Evolutionary conservation across 2,888 invertebrate species (phyloP), one percentile per base, ranked within the genome.

Genomic region (Baronia brevicornis): DNA sequence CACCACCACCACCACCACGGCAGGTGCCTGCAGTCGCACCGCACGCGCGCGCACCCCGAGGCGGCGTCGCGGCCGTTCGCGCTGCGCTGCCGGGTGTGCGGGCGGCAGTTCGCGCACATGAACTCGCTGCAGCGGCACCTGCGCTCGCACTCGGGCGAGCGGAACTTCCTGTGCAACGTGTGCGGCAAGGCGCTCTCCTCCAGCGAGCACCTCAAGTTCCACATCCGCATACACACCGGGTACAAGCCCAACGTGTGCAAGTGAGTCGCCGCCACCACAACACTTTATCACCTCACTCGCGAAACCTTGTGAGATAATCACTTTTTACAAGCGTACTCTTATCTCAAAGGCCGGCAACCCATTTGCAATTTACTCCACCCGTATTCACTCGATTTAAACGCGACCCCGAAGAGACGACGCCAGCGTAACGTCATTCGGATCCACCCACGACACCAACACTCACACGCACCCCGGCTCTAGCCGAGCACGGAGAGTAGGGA

Each of bases 201-300:
- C 35, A 66, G 85, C 22, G 87, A 87, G 14, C 87, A 88, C 46
- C 74, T 88, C 44, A 88, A 87, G 59, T 87, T 88, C 53, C 88
- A 88, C 54, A 75, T 87, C 39, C 68, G 88, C 18, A 88, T 88
- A 27, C 88, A 88, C 56, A 86, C 87, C 1, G 88, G 88, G 0
- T 86, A 87, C 63, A 88, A 88, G 61, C 88, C 88, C 1, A 84
- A 88, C 48, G 79, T 86, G 1, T 88, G 88, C 73, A 84, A 84
- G 67, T 64, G 1, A 42, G 60, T 51, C 7, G 4, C 5, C n/a
- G 17, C 77, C 0, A 65, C 73, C 39, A 60, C 72, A 2, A 78
- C 79, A 61, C 60, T 1, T 46, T 4, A 13, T n/a, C n/a, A n/a
- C n/a, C n/a, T n/a, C n/a, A n/a, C n/a, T n/a, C n/a, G n/a, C n/a